Evolutionary conservation across 2,888 invertebrate species (phyloP).

Genomic region (Nemurella pictetii): DNA sequence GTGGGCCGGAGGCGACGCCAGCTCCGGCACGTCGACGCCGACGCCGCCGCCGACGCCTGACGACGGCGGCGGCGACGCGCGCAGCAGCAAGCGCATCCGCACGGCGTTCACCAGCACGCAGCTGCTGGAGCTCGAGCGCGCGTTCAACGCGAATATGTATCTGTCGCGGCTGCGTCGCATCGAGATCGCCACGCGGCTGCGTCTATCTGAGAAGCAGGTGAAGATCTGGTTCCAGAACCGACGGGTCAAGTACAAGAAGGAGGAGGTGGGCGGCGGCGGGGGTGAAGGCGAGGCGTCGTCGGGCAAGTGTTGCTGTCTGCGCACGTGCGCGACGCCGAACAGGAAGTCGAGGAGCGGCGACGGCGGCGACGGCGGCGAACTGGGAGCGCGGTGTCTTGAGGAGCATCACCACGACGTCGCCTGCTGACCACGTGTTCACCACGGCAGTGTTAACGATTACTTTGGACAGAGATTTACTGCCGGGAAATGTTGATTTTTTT

Average conservation of each 20-base stretch:
- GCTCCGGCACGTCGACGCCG: conserved; percentile 53
- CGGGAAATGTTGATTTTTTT: too few species aligned
- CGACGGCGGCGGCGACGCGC: conserved; percentile 24
- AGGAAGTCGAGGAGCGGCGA: conserved; percentile 13
- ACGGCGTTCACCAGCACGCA: conserved; percentile 93
- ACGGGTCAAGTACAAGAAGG: conserved; percentile 91
- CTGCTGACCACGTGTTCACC: not conserved
- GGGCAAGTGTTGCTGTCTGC: conserved; percentile 57
- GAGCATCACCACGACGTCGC: not conserved
- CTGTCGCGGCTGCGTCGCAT: conserved; percentile 85
- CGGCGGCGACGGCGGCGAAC: not conserved
- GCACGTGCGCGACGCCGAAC: conserved; percentile 50
- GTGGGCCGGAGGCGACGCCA: not conserved
- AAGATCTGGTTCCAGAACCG: conserved; percentile 96
- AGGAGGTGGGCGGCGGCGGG: conserved; percentile 62
- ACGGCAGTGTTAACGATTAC: not conserved
- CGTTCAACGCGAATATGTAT: conserved; percentile 89
- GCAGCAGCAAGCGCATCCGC: conserved; percentile 82
- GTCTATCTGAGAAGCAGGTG: conserved; percentile 86
- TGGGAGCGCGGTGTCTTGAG: not conserved
- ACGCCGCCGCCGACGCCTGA: conserved; percentile 57
- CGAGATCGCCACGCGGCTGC: conserved; percentile 87
- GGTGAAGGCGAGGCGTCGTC: conserved; percentile 43
- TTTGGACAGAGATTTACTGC: too few species aligned
- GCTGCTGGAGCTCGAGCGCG: conserved; percentile 82